These are phyloP conservation scores for Bucorvus abyssinicus DNA, from an alignment of 2,797 vertebrate species.

Conservation along the genomic window DNA sequence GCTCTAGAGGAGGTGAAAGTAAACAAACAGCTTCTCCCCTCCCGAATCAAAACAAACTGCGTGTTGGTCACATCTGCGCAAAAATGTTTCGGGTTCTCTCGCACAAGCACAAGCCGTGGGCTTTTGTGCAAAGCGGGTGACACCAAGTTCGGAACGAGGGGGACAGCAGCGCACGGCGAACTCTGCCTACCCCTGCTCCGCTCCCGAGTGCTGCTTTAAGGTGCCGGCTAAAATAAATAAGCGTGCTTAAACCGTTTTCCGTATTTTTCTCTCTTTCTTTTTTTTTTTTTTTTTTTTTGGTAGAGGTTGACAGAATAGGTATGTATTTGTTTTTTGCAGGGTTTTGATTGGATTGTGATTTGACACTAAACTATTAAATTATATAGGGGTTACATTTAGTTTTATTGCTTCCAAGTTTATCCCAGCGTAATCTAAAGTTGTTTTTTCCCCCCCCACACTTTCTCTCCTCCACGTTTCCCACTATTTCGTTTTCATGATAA, in stretches of 20 bases:
- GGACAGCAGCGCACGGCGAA: background rate
- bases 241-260: background rate
- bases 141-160: background rate
- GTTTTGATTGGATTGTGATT: constrained; percentile 53
- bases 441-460: background rate
- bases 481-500: constrained; percentile 18
- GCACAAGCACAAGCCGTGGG: background rate
- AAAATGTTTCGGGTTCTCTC: background rate
- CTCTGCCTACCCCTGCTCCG: background rate
- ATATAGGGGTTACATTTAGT: constrained; percentile 67
- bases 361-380: constrained; percentile 69
- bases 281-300: background rate
- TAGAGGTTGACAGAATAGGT: background rate
- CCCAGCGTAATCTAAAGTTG: constrained; percentile 40
- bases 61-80: background rate
- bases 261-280: background rate
- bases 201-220: background rate
- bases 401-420: constrained; percentile 69
- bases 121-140: background rate
- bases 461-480: background rate
- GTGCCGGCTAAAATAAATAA: background rate
- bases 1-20: constrained; percentile 29
- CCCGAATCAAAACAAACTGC: background rate
- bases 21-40: constrained; percentile 15
- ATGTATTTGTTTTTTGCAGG: background rate